These are phyloP conservation scores for Manis pentadactyla DNA, from an alignment of 2,797 vertebrate genomes.

Conservation along the genomic window DNA sequence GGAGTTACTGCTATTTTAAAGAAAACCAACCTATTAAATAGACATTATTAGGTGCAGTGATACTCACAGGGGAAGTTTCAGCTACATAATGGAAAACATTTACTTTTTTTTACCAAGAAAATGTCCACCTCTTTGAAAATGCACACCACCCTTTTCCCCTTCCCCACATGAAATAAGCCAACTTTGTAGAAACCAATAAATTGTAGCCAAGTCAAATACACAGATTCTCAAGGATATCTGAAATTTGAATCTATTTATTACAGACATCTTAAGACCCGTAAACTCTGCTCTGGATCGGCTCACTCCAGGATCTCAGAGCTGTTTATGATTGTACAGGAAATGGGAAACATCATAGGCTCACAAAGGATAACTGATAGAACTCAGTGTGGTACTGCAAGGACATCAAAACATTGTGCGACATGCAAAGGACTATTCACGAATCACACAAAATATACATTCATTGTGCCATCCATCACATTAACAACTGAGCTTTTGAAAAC, in stretches of 20 bases:
- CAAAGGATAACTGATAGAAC: conserved; percentile 95
- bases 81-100: conserved; percentile 6
- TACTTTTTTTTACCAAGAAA: conserved; percentile 59
- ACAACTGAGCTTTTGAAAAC: conserved; percentile 82
- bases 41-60: conserved; percentile 55
- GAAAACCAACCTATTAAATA: conserved; percentile 44
- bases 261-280: conserved; percentile 94
- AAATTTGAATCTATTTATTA: conserved; percentile 93
- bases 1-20: conserved; percentile 45
- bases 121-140: conserved; percentile 66
- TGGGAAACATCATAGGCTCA: conserved; percentile 87
- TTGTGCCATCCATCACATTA: conserved; percentile 89
- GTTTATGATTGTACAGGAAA: conserved; percentile 90
- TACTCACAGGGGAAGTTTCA: neutral
- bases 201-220: conserved; percentile 63
- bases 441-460: conserved; percentile 91
- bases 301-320: conserved; percentile 86
- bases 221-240: conserved; percentile 79
- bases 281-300: conserved; percentile 89
- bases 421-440: conserved; percentile 91
- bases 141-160: neutral
- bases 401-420: conserved; percentile 91
- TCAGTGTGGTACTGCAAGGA: conserved; percentile 91
- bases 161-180: conserved; percentile 55
- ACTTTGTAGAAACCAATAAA: conserved; percentile 43